Base-by-base conservation (phyloP, 2,888 invertebrate species). In the Pterobdella sp. region DNA sequence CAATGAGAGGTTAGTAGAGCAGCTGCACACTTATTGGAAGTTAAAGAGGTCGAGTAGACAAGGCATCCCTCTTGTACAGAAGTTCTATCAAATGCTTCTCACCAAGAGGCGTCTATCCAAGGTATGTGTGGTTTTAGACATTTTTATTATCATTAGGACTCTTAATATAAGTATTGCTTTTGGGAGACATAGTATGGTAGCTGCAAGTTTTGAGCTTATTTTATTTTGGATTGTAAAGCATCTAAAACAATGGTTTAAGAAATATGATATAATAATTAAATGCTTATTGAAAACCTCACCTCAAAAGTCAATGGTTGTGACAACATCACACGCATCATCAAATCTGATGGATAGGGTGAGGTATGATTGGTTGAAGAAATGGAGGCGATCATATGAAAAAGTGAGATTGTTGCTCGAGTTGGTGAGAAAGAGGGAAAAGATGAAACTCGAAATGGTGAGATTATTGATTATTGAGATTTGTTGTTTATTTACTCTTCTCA, bases 21-120 rank as follows among this genome's bases (percentile, higher is more conserved):
- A 93, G 1, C 86, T 98, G 18, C 89, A 96, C 73, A 92, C 94
- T 0, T 98, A 95, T 81, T 98, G 98, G 98, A 95, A 94, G 2
- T 85, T 97, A 64, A 98, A 98, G 84, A 86, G 98, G 0, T 93
- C 94, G 81, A 90, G 91, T 76, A 86, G 97, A 70, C 95, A 95
- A 81, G 97, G 97, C 0, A 96, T 96, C 7, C 97, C 98, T 0
- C 86, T 98, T 82, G 87, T 97, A 66, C 88, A 94, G 75, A 98
- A 98, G 83, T 86, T 97, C 18, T 93, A 97, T 81, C 95, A 95
- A 1, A 97, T 97, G 0, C 94, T 74, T 3, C 14, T 60, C 37
- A 36, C 37, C 31, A 56, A 26, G 60, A n/a, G 26, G 60, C 60
- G 26, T 22, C 60, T 56, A 26, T 22, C n/a, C 4, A 56, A 56